Conservation (phyloP, 2,797 vertebrate genomes). For the Calcarius lapponicus region DNA sequence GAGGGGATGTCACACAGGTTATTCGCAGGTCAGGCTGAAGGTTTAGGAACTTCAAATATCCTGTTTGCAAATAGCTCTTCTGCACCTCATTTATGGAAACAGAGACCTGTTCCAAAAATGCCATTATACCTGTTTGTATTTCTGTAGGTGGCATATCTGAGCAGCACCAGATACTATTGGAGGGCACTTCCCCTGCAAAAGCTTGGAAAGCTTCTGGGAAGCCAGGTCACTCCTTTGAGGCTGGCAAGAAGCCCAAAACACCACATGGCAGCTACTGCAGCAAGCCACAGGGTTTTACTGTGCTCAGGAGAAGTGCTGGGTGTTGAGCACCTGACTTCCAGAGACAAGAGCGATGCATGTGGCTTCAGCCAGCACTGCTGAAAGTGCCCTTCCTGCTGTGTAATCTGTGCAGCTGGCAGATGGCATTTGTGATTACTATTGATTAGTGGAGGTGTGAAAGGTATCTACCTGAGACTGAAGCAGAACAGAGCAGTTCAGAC, state of each 20-base stretch:
- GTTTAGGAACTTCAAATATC: background rate
- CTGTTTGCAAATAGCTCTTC: background rate
- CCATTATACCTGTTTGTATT: background rate
- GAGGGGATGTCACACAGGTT: background rate
- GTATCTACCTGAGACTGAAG: background rate
- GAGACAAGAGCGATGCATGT: accelerated
- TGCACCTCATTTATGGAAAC: background rate
- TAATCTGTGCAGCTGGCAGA: background rate
- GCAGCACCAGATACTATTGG: background rate
- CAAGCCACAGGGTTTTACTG: background rate
- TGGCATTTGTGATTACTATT: background rate
- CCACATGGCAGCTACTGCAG: accelerated
- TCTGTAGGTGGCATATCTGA: background rate
- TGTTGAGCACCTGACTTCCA: background rate
- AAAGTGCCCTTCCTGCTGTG: background rate
- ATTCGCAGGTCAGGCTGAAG: background rate
- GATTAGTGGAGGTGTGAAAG: background rate
- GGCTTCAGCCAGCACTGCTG: background rate
- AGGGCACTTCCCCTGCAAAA: background rate
- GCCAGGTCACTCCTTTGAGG: background rate
- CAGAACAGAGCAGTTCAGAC: background rate
- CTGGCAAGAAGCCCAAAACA: background rate
- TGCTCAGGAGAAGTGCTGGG: background rate
- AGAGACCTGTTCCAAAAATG: background rate
- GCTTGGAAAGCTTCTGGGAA: background rate